phyloP scores from a whole-genome alignment of 2,888 invertebrate species.

The Ornithoptera priamus region DNA sequence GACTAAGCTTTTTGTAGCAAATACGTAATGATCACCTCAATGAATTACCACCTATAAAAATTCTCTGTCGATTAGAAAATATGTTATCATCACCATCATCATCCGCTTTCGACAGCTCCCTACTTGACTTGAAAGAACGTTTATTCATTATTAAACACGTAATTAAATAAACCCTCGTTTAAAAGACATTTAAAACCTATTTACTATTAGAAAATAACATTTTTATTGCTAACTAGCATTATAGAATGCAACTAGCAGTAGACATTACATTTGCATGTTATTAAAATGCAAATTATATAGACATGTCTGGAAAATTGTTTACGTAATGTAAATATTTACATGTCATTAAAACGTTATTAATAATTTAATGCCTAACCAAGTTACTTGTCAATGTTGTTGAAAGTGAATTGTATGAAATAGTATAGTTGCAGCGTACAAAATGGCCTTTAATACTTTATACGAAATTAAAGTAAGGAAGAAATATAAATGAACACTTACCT shows the following conservation, averaged over 20 bases:
- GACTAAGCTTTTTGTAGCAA: no score
- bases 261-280: neutral
- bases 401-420: no score
- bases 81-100: no score
- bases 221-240: slow-evolving; percentile 3
- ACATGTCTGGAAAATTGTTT: slow-evolving; percentile 6
- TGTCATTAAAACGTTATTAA: slow-evolving; percentile 1
- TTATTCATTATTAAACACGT: neutral
- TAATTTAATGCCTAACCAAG: neutral
- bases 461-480: no score
- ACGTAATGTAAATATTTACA: slow-evolving; percentile 8
- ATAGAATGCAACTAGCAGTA: neutral
- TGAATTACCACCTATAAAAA: no score
- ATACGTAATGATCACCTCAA: no score
- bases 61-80: no score
- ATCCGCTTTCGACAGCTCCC: no score
- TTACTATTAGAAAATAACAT: neutral
- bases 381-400: neutral
- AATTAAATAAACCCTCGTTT: neutral
- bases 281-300: neutral
- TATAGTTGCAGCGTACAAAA: no score
- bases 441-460: no score
- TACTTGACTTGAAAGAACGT: neutral
- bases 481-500: no score
- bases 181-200: neutral